phyloP scores from a whole-genome alignment of 1,140 invertebrate genomes.

The Apocrypta bakeri region DNA sequence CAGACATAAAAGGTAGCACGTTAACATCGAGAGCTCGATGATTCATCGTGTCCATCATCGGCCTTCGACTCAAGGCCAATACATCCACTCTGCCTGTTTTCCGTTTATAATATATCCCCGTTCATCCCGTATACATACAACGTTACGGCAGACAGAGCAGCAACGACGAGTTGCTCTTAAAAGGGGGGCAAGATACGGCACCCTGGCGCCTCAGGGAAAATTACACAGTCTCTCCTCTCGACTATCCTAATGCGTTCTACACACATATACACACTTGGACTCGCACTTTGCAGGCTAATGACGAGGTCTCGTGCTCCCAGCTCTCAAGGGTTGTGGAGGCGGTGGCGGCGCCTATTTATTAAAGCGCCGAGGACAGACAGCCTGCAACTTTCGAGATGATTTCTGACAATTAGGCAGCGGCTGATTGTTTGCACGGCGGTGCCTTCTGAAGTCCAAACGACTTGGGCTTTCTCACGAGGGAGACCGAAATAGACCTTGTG shows the following conservation, averaged over 20 bases:
- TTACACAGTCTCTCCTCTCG: neutral
- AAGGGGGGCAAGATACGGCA: conserved; percentile 5
- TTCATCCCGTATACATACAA: neutral
- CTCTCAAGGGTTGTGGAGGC: conserved; percentile 20
- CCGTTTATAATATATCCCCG: neutral
- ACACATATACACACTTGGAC: neutral
- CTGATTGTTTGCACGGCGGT: conserved; percentile 45
- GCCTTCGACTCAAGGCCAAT: neutral
- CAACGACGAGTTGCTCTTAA: neutral
- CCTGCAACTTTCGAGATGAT: conserved; percentile 21
- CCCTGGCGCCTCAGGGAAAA: conserved; percentile 25
- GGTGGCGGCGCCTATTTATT: conserved; percentile 6
- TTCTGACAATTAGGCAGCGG: conserved; percentile 42
- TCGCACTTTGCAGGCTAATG: neutral
- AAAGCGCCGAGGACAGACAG: neutral
- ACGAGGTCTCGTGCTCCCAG: neutral
- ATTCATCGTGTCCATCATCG: neutral
- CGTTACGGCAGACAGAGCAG: neutral
- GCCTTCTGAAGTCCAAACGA: conserved; percentile 9
- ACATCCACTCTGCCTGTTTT: neutral
- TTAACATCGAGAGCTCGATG: neutral
- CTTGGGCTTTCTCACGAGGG: conserved; percentile 26
- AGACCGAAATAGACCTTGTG: neutral
- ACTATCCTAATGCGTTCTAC: conserved; percentile 1
- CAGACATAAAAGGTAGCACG: neutral